Evolutionary conservation across 1,140 invertebrate genomes (phyloP).

Genomic region (Metaphire vulgaris): DNA sequence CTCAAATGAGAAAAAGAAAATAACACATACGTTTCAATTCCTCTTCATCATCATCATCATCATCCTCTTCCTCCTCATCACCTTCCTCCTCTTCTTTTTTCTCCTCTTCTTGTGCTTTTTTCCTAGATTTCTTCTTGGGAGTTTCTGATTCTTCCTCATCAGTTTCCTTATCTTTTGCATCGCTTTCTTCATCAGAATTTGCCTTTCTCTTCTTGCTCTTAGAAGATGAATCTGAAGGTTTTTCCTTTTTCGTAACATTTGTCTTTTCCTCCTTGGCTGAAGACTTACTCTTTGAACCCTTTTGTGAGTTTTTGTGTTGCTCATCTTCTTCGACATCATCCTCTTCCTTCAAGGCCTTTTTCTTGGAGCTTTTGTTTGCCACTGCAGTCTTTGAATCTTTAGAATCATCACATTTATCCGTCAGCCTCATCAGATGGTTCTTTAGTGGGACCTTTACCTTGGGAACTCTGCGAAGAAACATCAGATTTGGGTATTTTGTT

Average conservation of each 20-base stretch:
- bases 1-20: too few relatives aligned
- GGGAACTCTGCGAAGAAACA: too few relatives aligned
- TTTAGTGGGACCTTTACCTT: background rate
- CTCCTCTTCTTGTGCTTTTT: conserved; percentile 16
- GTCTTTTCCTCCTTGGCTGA: background rate
- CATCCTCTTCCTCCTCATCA: conserved; percentile 24
- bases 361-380: conserved; percentile 15
- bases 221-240: too few relatives aligned
- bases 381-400: background rate
- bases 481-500: too few relatives aligned
- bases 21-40: conserved; percentile 34
- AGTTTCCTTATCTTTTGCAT: conserved; percentile 1
- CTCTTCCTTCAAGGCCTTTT: background rate
- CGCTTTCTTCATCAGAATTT: conserved; percentile 7
- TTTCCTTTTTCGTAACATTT: background rate
- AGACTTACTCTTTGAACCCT: background rate
- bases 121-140: conserved; percentile 5
- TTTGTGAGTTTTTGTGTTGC: background rate
- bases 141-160: conserved; percentile 20
- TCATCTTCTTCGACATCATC: conserved; percentile 24
- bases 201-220: background rate
- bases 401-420: background rate
- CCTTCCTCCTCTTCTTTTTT: conserved; percentile 4
- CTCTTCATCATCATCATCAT: conserved; percentile 34
- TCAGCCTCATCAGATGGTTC: background rate